phyloP scores from a whole-genome alignment of 2,113 vertebrate species.

The Pterocles burchelli region DNA sequence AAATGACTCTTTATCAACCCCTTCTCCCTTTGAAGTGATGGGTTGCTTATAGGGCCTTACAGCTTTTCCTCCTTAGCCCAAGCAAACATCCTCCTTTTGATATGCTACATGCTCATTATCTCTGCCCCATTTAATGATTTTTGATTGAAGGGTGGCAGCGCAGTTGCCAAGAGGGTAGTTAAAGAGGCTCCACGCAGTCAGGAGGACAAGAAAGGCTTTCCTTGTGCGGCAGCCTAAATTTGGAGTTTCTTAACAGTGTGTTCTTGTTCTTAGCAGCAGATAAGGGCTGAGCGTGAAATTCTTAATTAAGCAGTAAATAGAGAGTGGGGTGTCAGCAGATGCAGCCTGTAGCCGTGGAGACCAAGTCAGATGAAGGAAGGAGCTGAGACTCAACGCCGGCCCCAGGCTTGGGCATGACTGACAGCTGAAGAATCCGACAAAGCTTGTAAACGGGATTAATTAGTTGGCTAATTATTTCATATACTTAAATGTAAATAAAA shows the following conservation, averaged over 20 bases:
- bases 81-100: slow-evolving; percentile 85
- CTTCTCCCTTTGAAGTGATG: slow-evolving; percentile 82
- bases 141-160: slow-evolving; percentile 83
- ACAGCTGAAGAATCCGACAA: slow-evolving; percentile 84
- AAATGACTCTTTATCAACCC: slow-evolving; percentile 84
- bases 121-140: slow-evolving; percentile 85
- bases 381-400: slow-evolving; percentile 58
- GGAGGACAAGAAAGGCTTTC: slow-evolving; percentile 78
- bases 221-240: slow-evolving; percentile 83
- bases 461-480: slow-evolving; percentile 82
- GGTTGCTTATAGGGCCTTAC: slow-evolving; percentile 72
- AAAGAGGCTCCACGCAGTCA: slow-evolving; percentile 74
- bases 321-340: slow-evolving; percentile 87
- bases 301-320: slow-evolving; percentile 90
- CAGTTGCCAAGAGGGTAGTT: slow-evolving; percentile 76
- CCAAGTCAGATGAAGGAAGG: slow-evolving; percentile 77
- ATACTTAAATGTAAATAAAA: slow-evolving; percentile 79
- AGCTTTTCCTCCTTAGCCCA: slow-evolving; percentile 79
- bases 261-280: slow-evolving; percentile 84
- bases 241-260: slow-evolving; percentile 84
- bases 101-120: slow-evolving; percentile 85
- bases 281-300: slow-evolving; percentile 88
- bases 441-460: slow-evolving; percentile 86
- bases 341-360: slow-evolving; percentile 84
- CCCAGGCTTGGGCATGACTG: slow-evolving; percentile 76